phyloP scores from a whole-genome alignment of 1,140 invertebrate genomes.

The Kradibia gibbosae region DNA sequence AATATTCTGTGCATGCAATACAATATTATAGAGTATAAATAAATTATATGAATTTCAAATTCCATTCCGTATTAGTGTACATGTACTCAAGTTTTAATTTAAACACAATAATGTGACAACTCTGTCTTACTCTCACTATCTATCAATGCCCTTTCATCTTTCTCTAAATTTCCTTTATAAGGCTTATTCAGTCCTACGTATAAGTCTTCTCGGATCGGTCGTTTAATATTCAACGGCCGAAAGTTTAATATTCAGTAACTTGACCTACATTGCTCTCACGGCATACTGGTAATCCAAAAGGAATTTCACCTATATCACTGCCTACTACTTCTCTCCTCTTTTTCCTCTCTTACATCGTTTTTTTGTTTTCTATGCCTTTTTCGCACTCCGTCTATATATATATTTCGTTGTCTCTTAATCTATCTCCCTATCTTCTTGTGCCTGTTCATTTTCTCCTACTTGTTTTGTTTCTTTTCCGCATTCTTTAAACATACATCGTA shows the following conservation, averaged over 20 bases:
- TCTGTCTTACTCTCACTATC: neutral
- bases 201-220: constrained; percentile 40
- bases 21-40: too few species aligned
- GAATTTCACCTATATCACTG: constrained; percentile 30
- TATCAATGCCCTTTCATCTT: neutral
- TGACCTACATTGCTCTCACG: constrained; percentile 47
- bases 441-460: constrained; percentile 22
- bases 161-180: constrained; percentile 2
- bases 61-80: too few species aligned
- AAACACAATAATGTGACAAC: too few species aligned
- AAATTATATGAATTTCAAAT: too few species aligned
- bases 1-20: too few species aligned
- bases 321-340: constrained; percentile 1
- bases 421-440: neutral
- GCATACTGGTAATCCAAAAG: constrained; percentile 43
- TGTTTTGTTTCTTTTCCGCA: neutral
- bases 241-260: constrained; percentile 52
- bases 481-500: neutral
- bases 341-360: neutral
- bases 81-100: too few species aligned
- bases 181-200: constrained; percentile 3
- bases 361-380: neutral
- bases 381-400: too few species aligned
- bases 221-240: constrained; percentile 53
- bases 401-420: too few species aligned